These are phyloP conservation scores for Tridacna gigas DNA, from an alignment of 2,888 invertebrate genomes.

Conservation along the genomic window DNA sequence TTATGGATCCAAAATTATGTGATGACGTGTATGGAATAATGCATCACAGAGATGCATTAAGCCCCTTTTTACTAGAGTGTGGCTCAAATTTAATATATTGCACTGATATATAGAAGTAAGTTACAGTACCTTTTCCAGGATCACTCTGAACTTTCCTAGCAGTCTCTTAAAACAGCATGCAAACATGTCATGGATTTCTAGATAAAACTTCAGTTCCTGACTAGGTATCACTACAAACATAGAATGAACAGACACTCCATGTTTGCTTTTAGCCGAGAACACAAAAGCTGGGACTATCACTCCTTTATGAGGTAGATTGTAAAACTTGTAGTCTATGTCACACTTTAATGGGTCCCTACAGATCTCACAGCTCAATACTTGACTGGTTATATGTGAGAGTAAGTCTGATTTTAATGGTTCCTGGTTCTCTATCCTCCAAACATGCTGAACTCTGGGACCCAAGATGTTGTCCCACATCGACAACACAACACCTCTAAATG, in stretches of 20 bases:
- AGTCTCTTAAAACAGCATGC: constrained; percentile 77
- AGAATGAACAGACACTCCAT: constrained; percentile 76
- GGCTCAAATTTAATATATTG: no score
- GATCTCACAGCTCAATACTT: constrained; percentile 82
- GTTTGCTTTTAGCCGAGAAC: constrained; percentile 78
- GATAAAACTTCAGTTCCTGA: constrained; percentile 72
- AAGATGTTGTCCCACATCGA: constrained; percentile 84
- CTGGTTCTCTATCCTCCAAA: constrained; percentile 75
- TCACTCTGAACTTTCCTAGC: constrained; percentile 77
- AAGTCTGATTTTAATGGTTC: constrained; percentile 63
- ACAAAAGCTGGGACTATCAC: constrained; percentile 80
- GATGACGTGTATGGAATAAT: no score
- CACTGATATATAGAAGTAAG: not conserved
- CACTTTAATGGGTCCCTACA: constrained; percentile 78
- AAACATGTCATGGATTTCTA: constrained; percentile 77
- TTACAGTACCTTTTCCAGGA: constrained; percentile 77
- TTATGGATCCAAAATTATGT: no score
- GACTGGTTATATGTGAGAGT: constrained; percentile 77
- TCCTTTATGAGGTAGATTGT: constrained; percentile 77
- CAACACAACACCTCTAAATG: constrained; percentile 75
- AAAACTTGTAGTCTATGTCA: constrained; percentile 81
- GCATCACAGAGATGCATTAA: no score
- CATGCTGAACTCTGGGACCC: constrained; percentile 81
- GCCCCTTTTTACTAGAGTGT: no score
- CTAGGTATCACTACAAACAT: constrained; percentile 78